Evolutionary conservation across 1,140 invertebrate genomes (phyloP).

Genomic region (Ostrea denselamellosa): DNA sequence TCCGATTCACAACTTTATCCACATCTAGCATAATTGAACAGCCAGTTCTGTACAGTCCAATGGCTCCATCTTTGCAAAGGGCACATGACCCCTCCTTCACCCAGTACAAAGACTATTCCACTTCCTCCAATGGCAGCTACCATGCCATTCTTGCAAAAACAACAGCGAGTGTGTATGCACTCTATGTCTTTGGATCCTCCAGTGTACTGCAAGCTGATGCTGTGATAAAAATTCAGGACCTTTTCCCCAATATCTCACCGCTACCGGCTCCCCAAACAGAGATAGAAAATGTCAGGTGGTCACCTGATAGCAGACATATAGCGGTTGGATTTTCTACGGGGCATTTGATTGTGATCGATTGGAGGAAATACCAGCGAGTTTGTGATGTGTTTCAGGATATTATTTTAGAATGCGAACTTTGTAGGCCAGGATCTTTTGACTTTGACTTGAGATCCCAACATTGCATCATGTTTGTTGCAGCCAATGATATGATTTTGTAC

Average conservation of each 20-base stretch:
- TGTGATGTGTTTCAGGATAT: conserved; percentile 45
- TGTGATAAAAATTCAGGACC: conserved; percentile 2
- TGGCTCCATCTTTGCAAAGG: not conserved
- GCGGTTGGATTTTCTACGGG: conserved; percentile 42
- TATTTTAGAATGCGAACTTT: conserved; percentile 10
- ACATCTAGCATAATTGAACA: conserved; percentile 5
- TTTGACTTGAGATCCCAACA: conserved; percentile 48
- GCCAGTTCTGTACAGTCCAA: not conserved
- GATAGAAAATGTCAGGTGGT: conserved; percentile 46
- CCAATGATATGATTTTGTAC: conserved; percentile 27
- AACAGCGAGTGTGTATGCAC: not conserved
- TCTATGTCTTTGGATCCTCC: not conserved
- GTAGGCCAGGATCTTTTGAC: conserved; percentile 40
- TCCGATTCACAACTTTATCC: conserved; percentile 4
- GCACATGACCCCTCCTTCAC: conserved; percentile 32
- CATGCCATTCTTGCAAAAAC: conserved; percentile 37
- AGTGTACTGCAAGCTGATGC: not conserved
- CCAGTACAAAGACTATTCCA: conserved; percentile 38
- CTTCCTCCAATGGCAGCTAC: conserved; percentile 42
- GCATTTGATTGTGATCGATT: conserved; percentile 29
- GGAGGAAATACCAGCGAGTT: not conserved
- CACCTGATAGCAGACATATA: conserved; percentile 40
- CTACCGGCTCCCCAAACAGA: not conserved
- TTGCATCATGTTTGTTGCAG: conserved; percentile 42
- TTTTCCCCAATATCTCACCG: not conserved